Evolutionary conservation across 1,140 invertebrate genomes (phyloP).

Genomic region (Parasteatoda tepidariorum): DNA sequence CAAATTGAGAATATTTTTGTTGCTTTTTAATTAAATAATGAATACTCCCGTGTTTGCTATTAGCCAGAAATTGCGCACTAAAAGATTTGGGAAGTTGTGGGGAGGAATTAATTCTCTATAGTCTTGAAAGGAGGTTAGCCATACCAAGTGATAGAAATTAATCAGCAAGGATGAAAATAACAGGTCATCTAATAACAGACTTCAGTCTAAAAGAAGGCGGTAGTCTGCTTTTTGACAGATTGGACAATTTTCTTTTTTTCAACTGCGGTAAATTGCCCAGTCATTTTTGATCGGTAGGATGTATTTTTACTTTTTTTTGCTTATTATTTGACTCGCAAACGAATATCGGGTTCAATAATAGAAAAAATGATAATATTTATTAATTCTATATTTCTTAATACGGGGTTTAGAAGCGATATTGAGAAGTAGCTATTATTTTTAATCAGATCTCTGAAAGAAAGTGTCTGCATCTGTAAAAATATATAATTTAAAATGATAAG

Average conservation of each 20-base stretch:
- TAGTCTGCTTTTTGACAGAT: conserved; percentile 21
- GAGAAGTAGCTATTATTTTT: no score
- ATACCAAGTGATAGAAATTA: conserved; percentile 33
- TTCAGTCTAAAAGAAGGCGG: conserved; percentile 10
- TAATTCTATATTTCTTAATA: no score
- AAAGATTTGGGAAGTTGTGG: conserved; percentile 14
- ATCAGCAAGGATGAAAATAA: conserved; percentile 48
- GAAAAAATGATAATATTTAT: no score
- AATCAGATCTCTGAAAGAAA: no score
- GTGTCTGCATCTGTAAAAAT: no score
- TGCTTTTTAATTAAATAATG: conserved; percentile 17
- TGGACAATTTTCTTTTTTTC: conserved; percentile 8
- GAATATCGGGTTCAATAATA: no score
- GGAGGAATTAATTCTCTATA: conserved; percentile 45
- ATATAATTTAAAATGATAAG: no score
- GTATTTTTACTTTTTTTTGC: neutral
- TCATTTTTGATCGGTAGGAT: neutral
- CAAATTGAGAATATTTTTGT: conserved; percentile 16
- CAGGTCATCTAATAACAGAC: conserved; percentile 41
- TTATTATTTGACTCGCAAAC: neutral
- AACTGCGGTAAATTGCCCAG: neutral
- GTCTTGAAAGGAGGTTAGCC: neutral
- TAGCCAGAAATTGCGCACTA: conserved; percentile 17
- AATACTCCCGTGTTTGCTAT: conserved; percentile 16
- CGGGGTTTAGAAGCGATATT: no score